Evolutionary conservation across 2,113 vertebrate genomes (phyloP).

Genomic region (Aldabrachelys gigantea): DNA sequence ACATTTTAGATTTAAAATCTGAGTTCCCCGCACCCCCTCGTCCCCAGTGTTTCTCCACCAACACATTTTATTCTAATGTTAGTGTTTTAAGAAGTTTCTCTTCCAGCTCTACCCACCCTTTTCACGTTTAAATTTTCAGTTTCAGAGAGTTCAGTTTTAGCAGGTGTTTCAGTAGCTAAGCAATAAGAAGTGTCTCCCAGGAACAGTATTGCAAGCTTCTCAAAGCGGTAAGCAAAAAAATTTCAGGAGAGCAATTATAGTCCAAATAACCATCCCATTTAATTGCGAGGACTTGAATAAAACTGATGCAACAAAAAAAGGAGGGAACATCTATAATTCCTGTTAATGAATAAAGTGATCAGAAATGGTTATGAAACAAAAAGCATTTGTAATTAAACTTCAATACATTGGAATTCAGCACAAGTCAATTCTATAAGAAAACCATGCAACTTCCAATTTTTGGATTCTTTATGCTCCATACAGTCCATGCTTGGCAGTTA

Average conservation of each 20-base stretch:
- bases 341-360: background rate
- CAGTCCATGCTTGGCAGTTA: background rate
- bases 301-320: background rate
- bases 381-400: background rate
- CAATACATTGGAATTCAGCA: constrained; percentile 1
- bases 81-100: constrained; percentile 72
- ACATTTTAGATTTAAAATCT: constrained; percentile 38
- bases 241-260: constrained; percentile 39
- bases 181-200: constrained; percentile 60
- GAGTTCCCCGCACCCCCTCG: constrained; percentile 60
- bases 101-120: constrained; percentile 74
- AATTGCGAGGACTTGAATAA: constrained; percentile 16
- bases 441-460: background rate
- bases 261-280: constrained; percentile 27
- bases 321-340: background rate
- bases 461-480: background rate
- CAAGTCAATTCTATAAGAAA: constrained; percentile 26
- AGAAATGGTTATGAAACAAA: background rate
- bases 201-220: constrained; percentile 64
- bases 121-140: constrained; percentile 73
- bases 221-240: constrained; percentile 46
- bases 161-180: constrained; percentile 73
- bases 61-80: constrained; percentile 75
- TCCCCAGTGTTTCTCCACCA: constrained; percentile 62
- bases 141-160: constrained; percentile 64